These are phyloP conservation scores for Cynopterus brachyotis DNA, from an alignment of 2,113 vertebrate species.

Conservation along the genomic window DNA sequence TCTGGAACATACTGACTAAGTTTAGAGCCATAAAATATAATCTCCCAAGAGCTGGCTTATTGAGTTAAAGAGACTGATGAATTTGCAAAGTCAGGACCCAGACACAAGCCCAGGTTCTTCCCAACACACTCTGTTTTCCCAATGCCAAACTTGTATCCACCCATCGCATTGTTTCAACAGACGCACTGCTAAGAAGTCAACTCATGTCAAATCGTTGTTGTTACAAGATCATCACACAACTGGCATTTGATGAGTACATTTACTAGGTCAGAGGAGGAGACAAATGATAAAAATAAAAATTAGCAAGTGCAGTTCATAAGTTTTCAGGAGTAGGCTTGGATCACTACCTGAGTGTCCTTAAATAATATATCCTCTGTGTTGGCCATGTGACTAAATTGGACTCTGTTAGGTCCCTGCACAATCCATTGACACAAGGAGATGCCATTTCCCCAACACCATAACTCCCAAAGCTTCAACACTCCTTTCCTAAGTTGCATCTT, in stretches of 20 bases:
- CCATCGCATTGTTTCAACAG: too few species aligned
- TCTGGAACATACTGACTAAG: neutral
- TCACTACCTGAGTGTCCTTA: conserved; percentile 35
- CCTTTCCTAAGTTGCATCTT: neutral
- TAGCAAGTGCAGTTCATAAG: neutral
- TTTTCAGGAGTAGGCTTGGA: neutral
- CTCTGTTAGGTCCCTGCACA: neutral
- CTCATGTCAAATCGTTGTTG: neutral
- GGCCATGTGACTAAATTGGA: neutral
- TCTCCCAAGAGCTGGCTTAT: neutral
- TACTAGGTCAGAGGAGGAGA: neutral
- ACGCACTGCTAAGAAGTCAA: neutral
- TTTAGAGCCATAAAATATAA: neutral
- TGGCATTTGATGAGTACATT: neutral
- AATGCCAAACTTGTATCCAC: neutral
- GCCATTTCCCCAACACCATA: neutral
- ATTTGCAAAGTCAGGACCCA: neutral
- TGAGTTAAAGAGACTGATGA: neutral
- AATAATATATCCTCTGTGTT: neutral
- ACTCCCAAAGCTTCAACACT: too few species aligned
- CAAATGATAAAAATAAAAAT: neutral
- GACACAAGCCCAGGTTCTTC: neutral
- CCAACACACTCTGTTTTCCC: neutral
- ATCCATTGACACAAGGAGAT: neutral
- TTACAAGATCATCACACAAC: neutral